Evolutionary conservation across 2,797 vertebrate species (phyloP).

Genomic region (Catostomus latipinnis): DNA sequence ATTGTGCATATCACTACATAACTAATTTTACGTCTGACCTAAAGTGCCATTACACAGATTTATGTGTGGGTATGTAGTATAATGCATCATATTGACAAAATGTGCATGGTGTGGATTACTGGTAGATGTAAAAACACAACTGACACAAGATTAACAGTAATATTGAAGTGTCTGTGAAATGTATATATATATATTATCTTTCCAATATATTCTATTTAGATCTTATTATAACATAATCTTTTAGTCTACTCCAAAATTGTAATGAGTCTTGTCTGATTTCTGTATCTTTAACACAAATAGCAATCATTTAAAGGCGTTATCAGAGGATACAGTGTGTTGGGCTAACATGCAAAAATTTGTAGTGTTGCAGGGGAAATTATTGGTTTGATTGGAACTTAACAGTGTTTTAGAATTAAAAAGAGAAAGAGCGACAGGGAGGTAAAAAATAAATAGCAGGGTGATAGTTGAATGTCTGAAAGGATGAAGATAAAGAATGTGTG

Average conservation of each 20-base stretch:
- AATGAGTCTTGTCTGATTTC: not conserved
- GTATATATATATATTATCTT: not conserved
- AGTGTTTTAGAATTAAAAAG: slow-evolving; percentile 40
- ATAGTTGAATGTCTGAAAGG: slow-evolving; percentile 50
- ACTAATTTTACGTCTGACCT: slow-evolving; percentile 28
- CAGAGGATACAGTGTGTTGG: not conserved
- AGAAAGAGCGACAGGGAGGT: slow-evolving; percentile 28
- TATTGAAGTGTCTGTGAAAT: not conserved
- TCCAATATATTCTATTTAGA: not conserved
- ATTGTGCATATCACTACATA: not conserved
- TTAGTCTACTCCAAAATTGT: slow-evolving; percentile 4
- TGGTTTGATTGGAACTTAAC: slow-evolving; percentile 18
- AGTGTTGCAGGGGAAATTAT: not conserved
- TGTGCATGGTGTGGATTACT: not conserved
- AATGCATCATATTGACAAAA: slow-evolving; percentile 25
- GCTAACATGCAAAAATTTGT: slow-evolving; percentile 1
- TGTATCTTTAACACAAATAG: not conserved
- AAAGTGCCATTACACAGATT: slow-evolving; percentile 20
- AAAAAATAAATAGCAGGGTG: slow-evolving; percentile 33
- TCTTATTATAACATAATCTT: slow-evolving; percentile 4
- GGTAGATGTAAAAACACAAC: not conserved
- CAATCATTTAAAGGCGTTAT: slow-evolving; percentile 15
- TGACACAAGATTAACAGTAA: slow-evolving; percentile 6
- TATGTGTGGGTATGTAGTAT: slow-evolving; percentile 27
- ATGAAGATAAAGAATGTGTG: slow-evolving; percentile 56